Conservation (phyloP, 2,113 vertebrate species). For the Toxotes chatareus region DNA sequence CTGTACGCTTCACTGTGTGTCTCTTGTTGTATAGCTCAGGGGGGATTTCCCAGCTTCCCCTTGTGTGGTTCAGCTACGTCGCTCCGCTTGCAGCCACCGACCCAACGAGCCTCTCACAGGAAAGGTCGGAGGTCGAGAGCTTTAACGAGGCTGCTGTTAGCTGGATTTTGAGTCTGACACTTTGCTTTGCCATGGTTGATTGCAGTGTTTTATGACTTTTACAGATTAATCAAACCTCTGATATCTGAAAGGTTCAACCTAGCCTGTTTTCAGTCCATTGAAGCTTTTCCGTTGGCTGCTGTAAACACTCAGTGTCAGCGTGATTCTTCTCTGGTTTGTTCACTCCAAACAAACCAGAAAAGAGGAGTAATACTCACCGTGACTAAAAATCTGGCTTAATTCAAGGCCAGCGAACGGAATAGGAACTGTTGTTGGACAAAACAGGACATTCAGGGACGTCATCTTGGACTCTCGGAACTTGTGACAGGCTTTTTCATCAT, state of each 20-base stretch:
- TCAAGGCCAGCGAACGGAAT: no score
- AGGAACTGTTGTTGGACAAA: no score
- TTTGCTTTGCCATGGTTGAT: background rate
- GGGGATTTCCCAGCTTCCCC: constrained; percentile 41
- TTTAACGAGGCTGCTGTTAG: constrained; percentile 5
- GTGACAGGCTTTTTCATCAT: no score
- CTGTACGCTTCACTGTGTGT: background rate
- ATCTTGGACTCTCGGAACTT: no score
- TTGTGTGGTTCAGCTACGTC: background rate
- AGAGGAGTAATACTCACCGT: no score
- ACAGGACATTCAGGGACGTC: no score
- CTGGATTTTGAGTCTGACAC: background rate
- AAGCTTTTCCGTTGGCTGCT: constrained; percentile 18
- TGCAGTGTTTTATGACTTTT: background rate
- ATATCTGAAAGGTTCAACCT: background rate
- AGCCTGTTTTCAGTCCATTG: background rate
- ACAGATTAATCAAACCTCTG: background rate
- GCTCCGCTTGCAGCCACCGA: background rate
- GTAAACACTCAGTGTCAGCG: background rate
- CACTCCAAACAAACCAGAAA: no score
- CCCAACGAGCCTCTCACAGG: background rate
- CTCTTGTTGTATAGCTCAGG: constrained; percentile 26
- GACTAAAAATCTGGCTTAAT: no score
- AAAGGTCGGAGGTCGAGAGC: constrained; percentile 4
- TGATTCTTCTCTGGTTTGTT: background rate